Evolutionary conservation across 2,888 invertebrate genomes (phyloP).

Genomic region (Ichneumoninae sp.): DNA sequence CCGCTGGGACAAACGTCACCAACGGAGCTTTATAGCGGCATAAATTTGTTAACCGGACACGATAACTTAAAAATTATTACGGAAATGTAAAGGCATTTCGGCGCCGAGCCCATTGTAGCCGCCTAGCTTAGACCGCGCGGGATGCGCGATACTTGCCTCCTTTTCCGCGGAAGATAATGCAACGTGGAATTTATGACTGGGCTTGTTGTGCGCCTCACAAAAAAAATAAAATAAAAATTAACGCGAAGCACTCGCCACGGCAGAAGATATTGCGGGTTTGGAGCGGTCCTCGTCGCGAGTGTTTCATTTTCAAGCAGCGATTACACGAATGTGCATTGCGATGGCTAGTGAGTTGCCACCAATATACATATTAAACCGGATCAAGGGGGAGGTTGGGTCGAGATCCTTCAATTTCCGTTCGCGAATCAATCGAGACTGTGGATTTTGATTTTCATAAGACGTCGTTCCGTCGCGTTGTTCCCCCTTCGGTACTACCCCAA

Average conservation of each 20-base stretch:
- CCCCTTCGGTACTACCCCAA: slow-evolving; percentile 57
- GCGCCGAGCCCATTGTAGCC: slow-evolving; percentile 48
- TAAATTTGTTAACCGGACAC: slow-evolving; percentile 81
- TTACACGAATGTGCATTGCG: neutral
- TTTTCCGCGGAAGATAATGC: slow-evolving; percentile 83
- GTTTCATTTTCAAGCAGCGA: neutral
- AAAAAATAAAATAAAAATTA: slow-evolving; percentile 19
- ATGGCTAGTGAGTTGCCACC: neutral
- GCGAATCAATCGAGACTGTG: slow-evolving; percentile 22
- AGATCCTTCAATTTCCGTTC: slow-evolving; percentile 53
- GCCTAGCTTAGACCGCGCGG: slow-evolving; percentile 12
- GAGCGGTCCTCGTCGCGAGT: neutral
- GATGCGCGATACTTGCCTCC: slow-evolving; percentile 77
- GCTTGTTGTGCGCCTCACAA: slow-evolving; percentile 4
- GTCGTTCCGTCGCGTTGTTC: slow-evolving; percentile 26
- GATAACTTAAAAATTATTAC: slow-evolving; percentile 83
- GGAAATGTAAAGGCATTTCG: slow-evolving; percentile 82
- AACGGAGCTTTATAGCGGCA: slow-evolving; percentile 77
- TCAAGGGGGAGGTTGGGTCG: neutral
- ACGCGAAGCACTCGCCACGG: slow-evolving; percentile 36
- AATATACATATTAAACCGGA: slow-evolving; percentile 4
- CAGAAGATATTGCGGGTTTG: slow-evolving; percentile 40
- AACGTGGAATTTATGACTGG: slow-evolving; percentile 79
- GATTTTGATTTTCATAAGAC: slow-evolving; percentile 65
- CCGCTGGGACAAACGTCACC: slow-evolving; percentile 16